Evolutionary conservation across 2,888 invertebrate genomes (phyloP), one percentile per base, ranked within the genome.

Genomic region (Steinernema hermaphroditum): DNA sequence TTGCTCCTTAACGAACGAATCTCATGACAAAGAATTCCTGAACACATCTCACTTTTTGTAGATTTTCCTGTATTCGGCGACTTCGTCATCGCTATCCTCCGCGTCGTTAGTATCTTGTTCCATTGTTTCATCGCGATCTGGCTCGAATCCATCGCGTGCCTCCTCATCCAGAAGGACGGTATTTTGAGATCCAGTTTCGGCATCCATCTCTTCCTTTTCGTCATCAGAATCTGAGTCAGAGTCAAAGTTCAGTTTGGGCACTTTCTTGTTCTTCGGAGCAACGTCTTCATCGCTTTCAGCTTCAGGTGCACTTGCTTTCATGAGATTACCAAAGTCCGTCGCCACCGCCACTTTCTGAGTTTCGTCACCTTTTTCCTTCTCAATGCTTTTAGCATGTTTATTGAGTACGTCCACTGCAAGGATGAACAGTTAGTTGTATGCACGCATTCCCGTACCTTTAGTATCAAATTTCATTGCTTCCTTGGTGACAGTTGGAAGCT

Each of bases 61-160:
- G 71, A 77, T 76, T 34, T 76, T 73, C 24, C 76, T 74, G 68
- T 73, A 75, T 41, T 76, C 76, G 6, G 79, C 81, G 43, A 81
- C 43, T 44, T 81, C 81, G 54, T 81, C 79, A 44, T 81, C 78
- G 68, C 78, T 77, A 24, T 78, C 80, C 50, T 76, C 29, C 1
- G 12, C 27, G 6, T 16, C 43, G 8, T 69, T 37, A 9, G 12
- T 29, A 1, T 37, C 69, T 12, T 69, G 41, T 34, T 34, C 32
- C 32, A 6, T 27, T 16, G 68, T 27, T 12, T 68, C 43, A 22
- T 43, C 68, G 4, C 8, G 32, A 16, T 69, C 69, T 49, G 54
- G 12, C 27, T 29, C 32, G 62, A 62, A 62, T 1, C 62, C 62
- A 62, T 62, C 62, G 29, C 62, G 62, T 16, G 62, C 62, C 27